Percentiles rank a stretch among this genome's conserved stretches.
phyloP scores from a whole-genome alignment of 2,113 vertebrate genomes.

The Monarcha castaneiventris region DNA sequence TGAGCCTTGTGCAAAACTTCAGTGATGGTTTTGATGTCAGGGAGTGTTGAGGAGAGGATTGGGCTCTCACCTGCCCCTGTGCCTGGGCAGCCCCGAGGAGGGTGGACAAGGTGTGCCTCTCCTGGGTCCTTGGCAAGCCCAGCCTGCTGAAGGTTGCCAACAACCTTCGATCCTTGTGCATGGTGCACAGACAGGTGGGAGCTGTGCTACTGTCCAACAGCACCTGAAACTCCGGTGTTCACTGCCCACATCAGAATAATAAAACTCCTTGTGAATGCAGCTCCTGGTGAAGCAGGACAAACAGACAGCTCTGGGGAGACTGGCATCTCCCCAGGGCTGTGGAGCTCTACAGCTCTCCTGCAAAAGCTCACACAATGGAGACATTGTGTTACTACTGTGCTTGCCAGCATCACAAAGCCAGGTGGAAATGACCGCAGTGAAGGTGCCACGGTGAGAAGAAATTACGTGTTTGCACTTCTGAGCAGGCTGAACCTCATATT shows the following conservation, averaged over 20 bases:
- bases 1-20: not conserved
- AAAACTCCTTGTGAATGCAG: not conserved
- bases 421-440: not conserved
- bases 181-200: not conserved
- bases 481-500: conserved; percentile 21
- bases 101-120: fast-evolving
- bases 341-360: not conserved
- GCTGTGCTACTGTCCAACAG: not conserved
- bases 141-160: not conserved
- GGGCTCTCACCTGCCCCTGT: not conserved
- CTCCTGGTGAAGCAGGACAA: not conserved
- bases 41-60: not conserved
- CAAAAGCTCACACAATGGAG: not conserved
- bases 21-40: not conserved
- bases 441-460: not conserved
- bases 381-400: not conserved
- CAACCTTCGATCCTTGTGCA: fast-evolving
- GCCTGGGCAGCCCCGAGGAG: fast-evolving
- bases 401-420: not conserved
- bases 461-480: not conserved
- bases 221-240: not conserved
- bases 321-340: not conserved
- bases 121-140: not conserved
- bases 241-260: not conserved
- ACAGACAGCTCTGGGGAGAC: fast-evolving